A percentile compares a stretch with the other conserved stretches of the same genome.
phyloP scores from a whole-genome alignment of 1,140 invertebrate species.

The Epicauta chinensis region DNA sequence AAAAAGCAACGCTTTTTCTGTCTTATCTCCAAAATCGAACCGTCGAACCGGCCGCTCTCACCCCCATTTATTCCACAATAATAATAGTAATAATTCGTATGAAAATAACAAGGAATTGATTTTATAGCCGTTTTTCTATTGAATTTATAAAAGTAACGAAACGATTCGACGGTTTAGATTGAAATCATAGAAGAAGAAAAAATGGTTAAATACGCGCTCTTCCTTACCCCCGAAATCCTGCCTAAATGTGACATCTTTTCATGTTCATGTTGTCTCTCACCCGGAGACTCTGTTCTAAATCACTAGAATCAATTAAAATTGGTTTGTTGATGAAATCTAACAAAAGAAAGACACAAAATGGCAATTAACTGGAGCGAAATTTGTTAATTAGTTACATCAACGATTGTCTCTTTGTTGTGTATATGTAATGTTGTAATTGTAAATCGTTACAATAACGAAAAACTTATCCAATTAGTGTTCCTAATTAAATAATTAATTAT shows the following conservation, averaged over 20 bases:
- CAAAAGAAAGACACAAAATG: not conserved
- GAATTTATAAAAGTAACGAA: too few species aligned
- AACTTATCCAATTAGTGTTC: slow-evolving; percentile 14
- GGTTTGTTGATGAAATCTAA: too few species aligned
- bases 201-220: not conserved
- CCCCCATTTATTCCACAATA: not conserved
- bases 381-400: too few species aligned
- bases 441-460: too few species aligned
- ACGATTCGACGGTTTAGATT: too few species aligned
- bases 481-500: slow-evolving; percentile 16
- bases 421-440: too few species aligned
- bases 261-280: slow-evolving; percentile 32
- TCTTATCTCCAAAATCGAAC: slow-evolving; percentile 8
- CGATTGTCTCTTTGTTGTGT: not conserved
- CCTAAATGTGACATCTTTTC: slow-evolving; percentile 32
- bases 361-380: not conserved
- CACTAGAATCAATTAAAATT: slow-evolving; percentile 9
- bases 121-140: too few species aligned
- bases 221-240: not conserved
- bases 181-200: not conserved
- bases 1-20: slow-evolving; percentile 1
- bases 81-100: too few species aligned
- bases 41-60: slow-evolving; percentile 5
- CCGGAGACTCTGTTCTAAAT: slow-evolving; percentile 17
- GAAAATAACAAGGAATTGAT: too few species aligned